Conservation (phyloP, 2,113 vertebrate species). For the Ranitomeya imitator region DNA sequence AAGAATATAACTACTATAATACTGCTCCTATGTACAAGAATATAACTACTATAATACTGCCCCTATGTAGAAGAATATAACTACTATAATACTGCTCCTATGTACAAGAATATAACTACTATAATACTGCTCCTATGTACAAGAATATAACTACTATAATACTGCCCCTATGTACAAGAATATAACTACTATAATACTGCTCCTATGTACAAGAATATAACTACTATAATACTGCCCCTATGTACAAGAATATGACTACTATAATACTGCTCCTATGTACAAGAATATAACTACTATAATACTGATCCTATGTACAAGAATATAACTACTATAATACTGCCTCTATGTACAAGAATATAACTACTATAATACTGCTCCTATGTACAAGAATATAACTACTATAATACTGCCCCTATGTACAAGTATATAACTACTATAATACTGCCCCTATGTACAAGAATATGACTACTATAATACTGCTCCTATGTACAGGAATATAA, state of each 20-base stretch:
- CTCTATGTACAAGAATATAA: too few species aligned
- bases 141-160: conserved; percentile 6
- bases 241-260: not conserved
- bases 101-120: conserved; percentile 4
- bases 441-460: too few species aligned
- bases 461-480: too few species aligned
- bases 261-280: not conserved
- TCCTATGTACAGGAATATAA: too few species aligned
- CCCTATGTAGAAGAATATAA: not conserved
- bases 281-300: conserved; percentile 6
- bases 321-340: conserved; percentile 10
- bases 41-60: not conserved
- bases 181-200: not conserved
- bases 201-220: not conserved
- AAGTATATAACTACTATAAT: too few species aligned
- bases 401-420: too few species aligned
- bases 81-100: conserved; percentile 3
- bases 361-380: too few species aligned
- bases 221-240: conserved; percentile 3
- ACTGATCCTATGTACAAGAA: not conserved
- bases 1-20: conserved; percentile 10
- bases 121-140: not conserved
- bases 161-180: conserved; percentile 1
- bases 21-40: not conserved
- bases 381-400: too few species aligned